A percentile compares a stretch with the other conserved stretches of the same genome.
Evolutionary conservation across 2,113 vertebrate species (phyloP).

Genomic region (Beaufortia kweichowensis): DNA sequence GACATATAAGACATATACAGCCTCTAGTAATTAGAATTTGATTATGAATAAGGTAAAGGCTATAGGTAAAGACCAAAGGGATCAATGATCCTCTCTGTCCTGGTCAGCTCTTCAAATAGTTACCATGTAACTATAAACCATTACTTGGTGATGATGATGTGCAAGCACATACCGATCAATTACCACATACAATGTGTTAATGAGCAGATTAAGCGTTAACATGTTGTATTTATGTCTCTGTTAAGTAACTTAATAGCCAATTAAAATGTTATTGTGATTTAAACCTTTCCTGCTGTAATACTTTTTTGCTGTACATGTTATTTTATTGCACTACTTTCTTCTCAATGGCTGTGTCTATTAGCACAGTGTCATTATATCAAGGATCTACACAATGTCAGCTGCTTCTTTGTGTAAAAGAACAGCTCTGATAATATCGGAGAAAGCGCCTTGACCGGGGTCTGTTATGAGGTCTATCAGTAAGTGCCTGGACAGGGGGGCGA

Average conservation of each 20-base stretch:
- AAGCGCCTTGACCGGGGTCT: conserved; percentile 2
- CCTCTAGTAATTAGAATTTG: conserved; percentile 1
- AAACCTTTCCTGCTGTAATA: conserved; percentile 13
- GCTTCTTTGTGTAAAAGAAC: conserved; percentile 4
- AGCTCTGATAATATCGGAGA: conserved; percentile 32
- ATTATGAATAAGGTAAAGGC: conserved; percentile 24
- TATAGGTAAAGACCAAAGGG: conserved; percentile 18
- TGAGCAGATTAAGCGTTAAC: conserved; percentile 23
- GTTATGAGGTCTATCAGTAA: conserved; percentile 21
- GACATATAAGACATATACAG: background rate
- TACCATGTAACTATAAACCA: conserved; percentile 35
- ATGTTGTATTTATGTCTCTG: conserved; percentile 24
- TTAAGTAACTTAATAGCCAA: conserved; percentile 26
- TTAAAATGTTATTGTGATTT: conserved; percentile 31
- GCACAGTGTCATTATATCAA: conserved; percentile 40
- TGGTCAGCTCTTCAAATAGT: conserved; percentile 29
- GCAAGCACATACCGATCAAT: conserved; percentile 25
- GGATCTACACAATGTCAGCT: conserved; percentile 36
- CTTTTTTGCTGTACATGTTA: background rate
- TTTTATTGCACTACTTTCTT: background rate
- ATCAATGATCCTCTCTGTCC: background rate
- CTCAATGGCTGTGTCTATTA: background rate
- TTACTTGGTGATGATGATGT: conserved; percentile 28
- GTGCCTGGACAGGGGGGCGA: conserved; percentile 59
- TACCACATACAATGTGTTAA: conserved; percentile 20